Percentiles rank a stretch among this genome's conserved stretches.
phyloP scores from a whole-genome alignment of 2,113 vertebrate genomes.

The Alaudala cheleensis region DNA sequence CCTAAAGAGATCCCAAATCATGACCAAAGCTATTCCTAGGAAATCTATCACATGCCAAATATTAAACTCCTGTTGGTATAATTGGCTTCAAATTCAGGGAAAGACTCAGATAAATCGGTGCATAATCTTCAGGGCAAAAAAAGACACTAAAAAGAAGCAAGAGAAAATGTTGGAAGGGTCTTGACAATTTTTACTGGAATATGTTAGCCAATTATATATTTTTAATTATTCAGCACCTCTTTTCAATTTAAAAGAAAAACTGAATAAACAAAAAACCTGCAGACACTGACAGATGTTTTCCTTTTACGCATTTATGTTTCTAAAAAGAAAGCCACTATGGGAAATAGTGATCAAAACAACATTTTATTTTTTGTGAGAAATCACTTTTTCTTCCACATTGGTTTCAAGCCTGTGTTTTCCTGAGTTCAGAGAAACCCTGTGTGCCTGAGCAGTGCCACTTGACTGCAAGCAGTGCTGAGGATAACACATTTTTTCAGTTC shows the following conservation, averaged over 20 bases:
- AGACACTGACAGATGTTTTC: background rate
- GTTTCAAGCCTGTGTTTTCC: background rate
- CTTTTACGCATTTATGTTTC: background rate
- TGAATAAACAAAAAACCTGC: background rate
- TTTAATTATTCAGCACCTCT: background rate
- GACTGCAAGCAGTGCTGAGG: background rate
- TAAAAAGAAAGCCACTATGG: background rate
- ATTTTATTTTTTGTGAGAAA: background rate
- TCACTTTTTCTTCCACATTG: background rate
- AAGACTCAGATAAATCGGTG: background rate
- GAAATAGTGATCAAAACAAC: background rate
- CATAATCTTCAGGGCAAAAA: background rate
- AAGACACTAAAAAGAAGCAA: background rate
- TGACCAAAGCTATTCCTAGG: background rate
- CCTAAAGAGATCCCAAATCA: background rate
- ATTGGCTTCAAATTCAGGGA: background rate
- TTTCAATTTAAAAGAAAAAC: background rate
- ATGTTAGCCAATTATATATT: background rate
- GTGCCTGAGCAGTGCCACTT: background rate
- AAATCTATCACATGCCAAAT: background rate
- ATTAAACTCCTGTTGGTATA: background rate
- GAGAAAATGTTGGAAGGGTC: background rate
- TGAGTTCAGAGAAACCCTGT: background rate
- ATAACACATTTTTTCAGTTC: background rate
- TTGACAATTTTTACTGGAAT: background rate